Evolutionary conservation across 2,888 invertebrate genomes (phyloP).

Genomic region (Laspeyria flexula): DNA sequence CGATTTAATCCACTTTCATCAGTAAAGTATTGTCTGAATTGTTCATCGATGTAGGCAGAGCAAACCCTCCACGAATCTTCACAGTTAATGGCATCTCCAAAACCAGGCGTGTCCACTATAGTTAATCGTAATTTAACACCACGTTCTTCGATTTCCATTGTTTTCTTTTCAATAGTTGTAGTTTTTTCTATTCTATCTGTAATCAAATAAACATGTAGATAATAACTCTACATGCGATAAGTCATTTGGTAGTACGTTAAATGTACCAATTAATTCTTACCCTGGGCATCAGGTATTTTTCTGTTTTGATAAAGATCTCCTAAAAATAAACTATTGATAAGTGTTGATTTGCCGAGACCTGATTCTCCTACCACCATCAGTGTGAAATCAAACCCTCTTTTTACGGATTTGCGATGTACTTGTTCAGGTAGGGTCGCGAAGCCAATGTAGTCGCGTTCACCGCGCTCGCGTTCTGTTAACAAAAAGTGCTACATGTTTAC

Average conservation of each 20-base stretch:
- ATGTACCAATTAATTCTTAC: conserved; percentile 61
- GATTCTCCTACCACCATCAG: conserved; percentile 98
- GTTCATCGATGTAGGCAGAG: conserved; percentile 96
- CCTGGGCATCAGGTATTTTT: conserved; percentile 89
- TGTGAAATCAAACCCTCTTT: conserved; percentile 98
- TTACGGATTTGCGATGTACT: conserved; percentile 98
- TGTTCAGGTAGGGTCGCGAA: conserved; percentile 98
- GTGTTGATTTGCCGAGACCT: conserved; percentile 97
- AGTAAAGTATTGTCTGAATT: conserved; percentile 93
- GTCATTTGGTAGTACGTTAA: too few species aligned
- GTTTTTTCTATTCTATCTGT: conserved; percentile 89
- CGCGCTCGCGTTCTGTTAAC: conserved; percentile 80
- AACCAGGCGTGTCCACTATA: conserved; percentile 98
- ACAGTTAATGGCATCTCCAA: conserved; percentile 96
- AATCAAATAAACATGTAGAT: conserved; percentile 36
- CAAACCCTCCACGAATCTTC: conserved; percentile 97
- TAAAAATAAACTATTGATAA: conserved; percentile 97
- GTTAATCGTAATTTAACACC: conserved; percentile 96
- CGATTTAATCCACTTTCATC: conserved; percentile 98
- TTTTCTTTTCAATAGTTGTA: conserved; percentile 91
- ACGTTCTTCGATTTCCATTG: conserved; percentile 97
- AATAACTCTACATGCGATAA: too few species aligned
- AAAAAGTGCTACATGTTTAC: conserved; percentile 20
- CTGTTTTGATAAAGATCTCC: conserved; percentile 97
- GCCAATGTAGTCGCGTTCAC: conserved; percentile 94